Evolutionary conservation across 2,797 vertebrate species (phyloP), one percentile per base, ranked within the genome.

Genomic region (Lemur catta): DNA sequence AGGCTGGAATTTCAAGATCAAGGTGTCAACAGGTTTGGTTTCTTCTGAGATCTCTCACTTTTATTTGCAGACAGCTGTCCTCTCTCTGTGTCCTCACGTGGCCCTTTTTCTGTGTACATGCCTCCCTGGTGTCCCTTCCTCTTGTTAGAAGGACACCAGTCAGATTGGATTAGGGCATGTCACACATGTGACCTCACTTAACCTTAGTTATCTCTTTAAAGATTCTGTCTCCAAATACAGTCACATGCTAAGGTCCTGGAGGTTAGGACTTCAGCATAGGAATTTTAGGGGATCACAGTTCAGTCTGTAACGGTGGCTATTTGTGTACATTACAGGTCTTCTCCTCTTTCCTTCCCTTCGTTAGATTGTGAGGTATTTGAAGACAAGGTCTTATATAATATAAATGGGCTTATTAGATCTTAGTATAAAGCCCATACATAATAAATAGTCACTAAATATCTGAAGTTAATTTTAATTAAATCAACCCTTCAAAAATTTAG

Each of bases 401-500:
- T 50, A 50, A 33, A 57, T 24, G 8, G 24, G 57, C 38, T 87
- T 81, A 33, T 17, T 22, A 48, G 13, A 63, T 72, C 13, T 89
- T 87, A 65, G 28, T 88, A n/a, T 84, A 87, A 81, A 82, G 50
- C 35, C 55, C 43, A 28, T 90, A 84, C 9, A 17, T 82, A 92
- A 87, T 94, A 94, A 87, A 75, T 88, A 87, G n/a, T 55, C n/a
- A 22, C 17, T 63, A 92, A 97, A 74, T 94, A 95, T 67, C 81
- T 79, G 43, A 72, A 92, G 94, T 86, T 92, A 81, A 95, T 89
- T 96, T 97, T 89, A 96, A 97, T 96, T 84, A 94, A 93, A 92
- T 94, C 74, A 93, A 26, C 78, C 59, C 41, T 87, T 95, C 38
- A 97, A n/a, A 85, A 94, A 85, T 91, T 82, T 88, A 95, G 38